Evolutionary conservation across 1,140 invertebrate species (phyloP), one percentile per base, ranked within the genome.

Genomic region (Neomicropteryx cornuta): DNA sequence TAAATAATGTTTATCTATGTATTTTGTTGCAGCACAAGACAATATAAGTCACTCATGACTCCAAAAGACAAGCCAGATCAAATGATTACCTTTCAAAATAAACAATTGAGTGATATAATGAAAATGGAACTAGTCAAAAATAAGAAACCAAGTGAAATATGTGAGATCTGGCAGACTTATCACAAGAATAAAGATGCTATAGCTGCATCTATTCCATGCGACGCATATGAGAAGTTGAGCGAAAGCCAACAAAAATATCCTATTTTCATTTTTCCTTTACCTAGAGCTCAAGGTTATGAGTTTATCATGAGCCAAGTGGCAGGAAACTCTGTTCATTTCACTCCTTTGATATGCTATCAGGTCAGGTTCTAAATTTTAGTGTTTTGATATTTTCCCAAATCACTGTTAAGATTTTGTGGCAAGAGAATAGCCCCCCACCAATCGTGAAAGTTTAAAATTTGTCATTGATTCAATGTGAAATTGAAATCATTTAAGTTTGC

Each of bases 281-380:
- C 87, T 3, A 68, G 85, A 44, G 71, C 76, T 16, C 75, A 86
- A 51, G 89, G 90, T 10, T 93, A 87, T 62, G 90, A 95, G 60
- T 93, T 92, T 53, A 79, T 91, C 38, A 69, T 93, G 58, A 73
- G 73, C 42, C 87, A 93, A 55, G 81, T 82, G 64, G 65, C 71
- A 47, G 75, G 60, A 23, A 80, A 79, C 47, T 73, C 83, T 47
- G 74, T 88, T 3, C 87, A 92, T 56, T 90, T 93, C 58, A 93
- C 89, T 4, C 82, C 88, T 4, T 63, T 95, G 8, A 62, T 89
- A 11, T 85, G 83, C 60, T 94, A 84, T 58, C 89, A 87, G 70
- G 79, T 82, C 53, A 47, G 45, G 43, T n/a, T 18, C 20, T 41
- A 17, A 36, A 24, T 23, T n/a, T n/a, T n/a, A n/a, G n/a, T n/a